Base-by-base conservation (phyloP, 2,888 invertebrate species). In the Ferdinandea cuprea region DNA sequence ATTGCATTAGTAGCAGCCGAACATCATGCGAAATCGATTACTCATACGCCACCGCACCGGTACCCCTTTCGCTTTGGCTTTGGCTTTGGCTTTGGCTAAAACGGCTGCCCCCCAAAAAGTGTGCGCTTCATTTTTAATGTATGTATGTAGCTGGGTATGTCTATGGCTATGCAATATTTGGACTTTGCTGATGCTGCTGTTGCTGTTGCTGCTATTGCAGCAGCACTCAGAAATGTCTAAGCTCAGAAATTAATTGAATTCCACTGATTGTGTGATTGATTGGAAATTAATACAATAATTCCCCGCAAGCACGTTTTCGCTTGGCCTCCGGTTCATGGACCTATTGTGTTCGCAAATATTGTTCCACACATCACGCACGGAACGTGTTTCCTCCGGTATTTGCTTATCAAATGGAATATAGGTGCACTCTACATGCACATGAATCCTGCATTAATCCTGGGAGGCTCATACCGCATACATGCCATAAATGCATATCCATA, bases 231-330 rank as follows among this genome's bases (percentile, higher is more conserved):
- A 30, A 28, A 44, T 17, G 35, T 58, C 83, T 83, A 83, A 83
- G 78, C 83, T 72, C 68, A 72, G 72, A 78, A 73, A 72, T 83
- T 83, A 83, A 83, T 83, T 83, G 83, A 83, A 83, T 83, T 78
- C 68, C 66, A 66, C 42, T 78, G 71, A 83, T 83, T 83, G 72
- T 83, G 78, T 68, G 83, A 83, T 83, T 83, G 83, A 78, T 83
- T 83, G 78, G 68, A 83, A 78, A 78, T 78, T 78, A 72, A 83
- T 78, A 83, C 78, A 83, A 78, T 83, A 78, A 83, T 61, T 59
- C 28, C 1, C 68, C 52, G 32, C 66, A 30, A 6, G 61, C 50
- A 21, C 50, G n/a, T 15, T 21, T 19, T 19, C 56, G 17, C 37
- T n/a, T 25, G 28, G 30, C 25, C 46, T 25, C 32, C 44, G 37